Evolutionary conservation across 2,888 invertebrate species (phyloP).

Genomic region (Tyria jacobaeae): DNA sequence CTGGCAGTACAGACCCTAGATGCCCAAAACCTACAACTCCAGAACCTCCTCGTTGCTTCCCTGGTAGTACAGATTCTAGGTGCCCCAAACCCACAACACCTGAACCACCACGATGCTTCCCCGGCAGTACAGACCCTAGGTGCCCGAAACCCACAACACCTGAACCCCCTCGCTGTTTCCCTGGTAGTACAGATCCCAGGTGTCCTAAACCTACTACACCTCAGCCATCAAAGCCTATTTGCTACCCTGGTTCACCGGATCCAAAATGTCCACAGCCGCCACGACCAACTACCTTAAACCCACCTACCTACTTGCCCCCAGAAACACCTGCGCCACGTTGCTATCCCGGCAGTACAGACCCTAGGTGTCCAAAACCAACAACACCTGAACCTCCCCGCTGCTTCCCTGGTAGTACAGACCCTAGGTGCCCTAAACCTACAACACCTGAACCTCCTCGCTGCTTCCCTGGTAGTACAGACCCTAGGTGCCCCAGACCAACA

Average conservation of each 20-base stretch:
- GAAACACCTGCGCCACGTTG: too few species aligned
- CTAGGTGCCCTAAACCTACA: constrained; percentile 59
- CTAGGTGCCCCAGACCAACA: constrained; percentile 51
- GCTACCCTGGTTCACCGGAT: too few species aligned
- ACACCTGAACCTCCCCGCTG: constrained; percentile 50
- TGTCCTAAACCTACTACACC: too few species aligned
- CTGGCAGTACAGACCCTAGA: constrained; percentile 54
- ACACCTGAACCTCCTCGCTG: constrained; percentile 50
- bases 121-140: too few species aligned
- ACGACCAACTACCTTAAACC: background rate
- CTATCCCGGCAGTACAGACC: constrained; percentile 67
- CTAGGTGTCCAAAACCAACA: constrained; percentile 52
- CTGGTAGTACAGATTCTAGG: constrained; percentile 39
- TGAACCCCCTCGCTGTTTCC: too few species aligned
- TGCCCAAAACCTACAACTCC: constrained; percentile 47
- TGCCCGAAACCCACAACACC: too few species aligned
- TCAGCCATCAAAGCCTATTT: too few species aligned
- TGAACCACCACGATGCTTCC: constrained; percentile 45
- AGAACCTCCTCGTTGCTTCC: constrained; percentile 31
- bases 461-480: constrained; percentile 60
- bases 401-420: constrained; percentile 57
- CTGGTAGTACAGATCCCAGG: too few species aligned
- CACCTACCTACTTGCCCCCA: too few species aligned
- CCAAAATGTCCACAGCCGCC: too few species aligned
- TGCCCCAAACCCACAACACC: constrained; percentile 39